Evolutionary conservation across 23 tunicate species (phyloP).

Genomic region (Oikopleura dioica): DNA sequence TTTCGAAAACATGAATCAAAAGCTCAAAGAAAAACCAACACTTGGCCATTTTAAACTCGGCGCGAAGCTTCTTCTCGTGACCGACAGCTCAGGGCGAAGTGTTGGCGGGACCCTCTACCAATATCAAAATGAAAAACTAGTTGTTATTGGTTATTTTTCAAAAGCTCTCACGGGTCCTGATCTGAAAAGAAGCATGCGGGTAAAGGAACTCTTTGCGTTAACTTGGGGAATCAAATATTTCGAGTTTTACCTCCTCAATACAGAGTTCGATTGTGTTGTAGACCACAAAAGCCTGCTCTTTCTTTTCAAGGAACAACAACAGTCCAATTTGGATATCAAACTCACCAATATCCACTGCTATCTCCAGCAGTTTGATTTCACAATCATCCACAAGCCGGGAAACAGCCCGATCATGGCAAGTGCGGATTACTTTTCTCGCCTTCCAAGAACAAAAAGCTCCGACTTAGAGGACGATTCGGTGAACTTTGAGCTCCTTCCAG

Average conservation of each 20-base stretch:
- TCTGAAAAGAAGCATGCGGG: too few species aligned
- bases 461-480: too few species aligned
- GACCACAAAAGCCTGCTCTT: not conserved
- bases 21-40: not conserved
- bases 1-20: not conserved
- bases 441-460: too few species aligned
- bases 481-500: too few species aligned
- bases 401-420: not conserved
- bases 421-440: not conserved
- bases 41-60: not conserved
- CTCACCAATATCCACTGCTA: not conserved
- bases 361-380: not conserved
- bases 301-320: not conserved
- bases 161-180: too few species aligned
- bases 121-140: not conserved
- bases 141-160: too few species aligned
- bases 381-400: not conserved
- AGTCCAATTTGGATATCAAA: not conserved
- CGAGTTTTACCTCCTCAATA: not conserved
- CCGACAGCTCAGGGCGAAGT: not conserved
- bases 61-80: not conserved
- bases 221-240: not conserved
- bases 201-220: slow-evolving; percentile 1
- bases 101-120: not conserved
- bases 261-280: not conserved